Conservation (phyloP, 2,113 vertebrate species). For the Choloepus hoffmanni region DNA sequence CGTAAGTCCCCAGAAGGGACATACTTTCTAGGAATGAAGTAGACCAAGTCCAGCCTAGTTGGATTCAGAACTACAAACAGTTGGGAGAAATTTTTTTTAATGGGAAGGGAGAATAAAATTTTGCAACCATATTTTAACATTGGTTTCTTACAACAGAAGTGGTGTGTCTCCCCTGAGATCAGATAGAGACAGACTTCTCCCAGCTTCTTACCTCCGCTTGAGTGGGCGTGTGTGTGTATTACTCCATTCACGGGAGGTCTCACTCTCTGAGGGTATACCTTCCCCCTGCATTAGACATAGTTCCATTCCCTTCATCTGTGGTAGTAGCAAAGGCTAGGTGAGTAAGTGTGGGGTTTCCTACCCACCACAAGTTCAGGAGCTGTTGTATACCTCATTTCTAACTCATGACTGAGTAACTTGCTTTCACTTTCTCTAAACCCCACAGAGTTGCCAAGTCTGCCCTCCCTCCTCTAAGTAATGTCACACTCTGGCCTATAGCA, state of each 20-base stretch:
- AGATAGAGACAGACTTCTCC: not conserved
- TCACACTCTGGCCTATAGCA: slow-evolving; percentile 88
- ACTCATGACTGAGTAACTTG: slow-evolving; percentile 93
- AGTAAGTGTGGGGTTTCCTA: slow-evolving; percentile 85
- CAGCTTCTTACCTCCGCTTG: not conserved
- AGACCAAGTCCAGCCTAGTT: not conserved
- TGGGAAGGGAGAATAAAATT: not conserved
- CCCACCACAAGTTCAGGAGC: slow-evolving; percentile 89
- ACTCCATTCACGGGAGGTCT: not conserved
- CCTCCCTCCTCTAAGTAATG: slow-evolving; percentile 86
- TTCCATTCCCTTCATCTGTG: slow-evolving; percentile 85
- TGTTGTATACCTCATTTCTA: slow-evolving; percentile 99
- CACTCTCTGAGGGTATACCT: not conserved
- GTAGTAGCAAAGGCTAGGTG: slow-evolving; percentile 87
- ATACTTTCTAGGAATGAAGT: not conserved
- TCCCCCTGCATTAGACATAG: slow-evolving; percentile 35
- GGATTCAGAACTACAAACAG: not conserved
- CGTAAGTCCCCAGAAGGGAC: not conserved
- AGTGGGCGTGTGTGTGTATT: not conserved
- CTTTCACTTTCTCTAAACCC: slow-evolving; percentile 93
- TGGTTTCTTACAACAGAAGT: not conserved
- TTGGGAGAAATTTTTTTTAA: too few species aligned
- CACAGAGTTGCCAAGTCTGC: slow-evolving; percentile 91
- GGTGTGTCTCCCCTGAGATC: not conserved
- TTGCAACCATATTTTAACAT: fast-evolving